Percentiles rank a stretch among this genome's conserved stretches.
These are phyloP conservation scores for Uropetala carovei DNA, from an alignment of 2,888 invertebrate species.

Conservation along the genomic window DNA sequence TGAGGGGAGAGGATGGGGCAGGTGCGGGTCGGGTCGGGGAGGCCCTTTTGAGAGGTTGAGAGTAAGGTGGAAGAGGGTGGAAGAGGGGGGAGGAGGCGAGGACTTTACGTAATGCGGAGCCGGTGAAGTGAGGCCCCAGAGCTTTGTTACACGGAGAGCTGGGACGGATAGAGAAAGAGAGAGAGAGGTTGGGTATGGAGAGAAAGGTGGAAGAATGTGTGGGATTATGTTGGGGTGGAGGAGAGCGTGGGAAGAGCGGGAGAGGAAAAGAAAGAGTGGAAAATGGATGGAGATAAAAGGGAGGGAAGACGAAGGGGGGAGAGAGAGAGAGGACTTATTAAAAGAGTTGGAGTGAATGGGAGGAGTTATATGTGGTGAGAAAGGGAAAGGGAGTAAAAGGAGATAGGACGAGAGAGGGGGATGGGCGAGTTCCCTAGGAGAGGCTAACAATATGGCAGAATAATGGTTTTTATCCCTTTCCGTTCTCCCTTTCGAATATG, in stretches of 20 bases:
- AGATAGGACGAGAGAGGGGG: not conserved
- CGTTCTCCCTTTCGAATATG: constrained; percentile 38
- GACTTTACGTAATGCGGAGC: not conserved
- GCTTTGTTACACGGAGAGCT: not conserved
- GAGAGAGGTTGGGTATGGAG: no score
- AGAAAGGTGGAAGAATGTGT: not conserved
- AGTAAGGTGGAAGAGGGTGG: no score
- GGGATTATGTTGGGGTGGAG: not conserved
- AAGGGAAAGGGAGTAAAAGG: not conserved
- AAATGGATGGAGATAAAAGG: no score
- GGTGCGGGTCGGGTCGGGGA: not conserved
- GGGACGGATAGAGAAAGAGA: not conserved
- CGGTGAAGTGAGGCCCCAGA: not conserved
- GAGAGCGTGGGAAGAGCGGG: not conserved
- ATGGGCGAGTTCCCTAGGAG: not conserved
- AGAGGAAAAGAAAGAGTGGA: not conserved
- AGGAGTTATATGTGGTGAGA: constrained; percentile 33
- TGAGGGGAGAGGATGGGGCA: not conserved
- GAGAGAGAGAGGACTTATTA: not conserved
- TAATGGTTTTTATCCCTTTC: constrained; percentile 39
- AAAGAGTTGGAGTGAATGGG: not conserved
- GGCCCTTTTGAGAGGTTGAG: not conserved
- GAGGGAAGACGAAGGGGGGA: not conserved
- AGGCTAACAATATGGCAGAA: constrained; percentile 46
- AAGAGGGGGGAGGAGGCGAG: not conserved